phyloP scores from a whole-genome alignment of 2,888 invertebrate species.

The Stegana nigrithorax region DNA sequence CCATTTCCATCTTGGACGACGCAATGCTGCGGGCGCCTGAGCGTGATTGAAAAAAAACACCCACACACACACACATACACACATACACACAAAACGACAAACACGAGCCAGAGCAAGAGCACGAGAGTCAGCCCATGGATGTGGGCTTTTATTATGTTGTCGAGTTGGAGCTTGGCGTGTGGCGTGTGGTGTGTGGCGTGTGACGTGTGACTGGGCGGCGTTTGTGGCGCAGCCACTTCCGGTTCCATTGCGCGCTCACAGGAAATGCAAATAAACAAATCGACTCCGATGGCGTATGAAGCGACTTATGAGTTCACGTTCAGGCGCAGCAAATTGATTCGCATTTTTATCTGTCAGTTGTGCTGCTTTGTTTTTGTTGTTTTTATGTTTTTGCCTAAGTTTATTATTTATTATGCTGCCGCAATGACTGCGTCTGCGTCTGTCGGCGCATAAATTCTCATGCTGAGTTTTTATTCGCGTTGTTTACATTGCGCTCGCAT shows the following conservation, averaged over 20 bases:
- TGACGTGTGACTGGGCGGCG: background rate
- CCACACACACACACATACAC: too few species aligned
- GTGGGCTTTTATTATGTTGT: background rate
- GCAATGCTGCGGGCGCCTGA: too few species aligned
- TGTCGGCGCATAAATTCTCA: background rate
- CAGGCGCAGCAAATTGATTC: too few species aligned
- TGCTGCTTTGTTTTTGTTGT: too few species aligned
- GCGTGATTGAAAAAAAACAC: too few species aligned
- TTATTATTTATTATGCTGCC: too few species aligned
- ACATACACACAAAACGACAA: background rate
- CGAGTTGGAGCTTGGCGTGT: background rate
- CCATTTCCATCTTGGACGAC: too few species aligned
- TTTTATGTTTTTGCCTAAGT: too few species aligned
- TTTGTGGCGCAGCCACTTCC: constrained; percentile 34
- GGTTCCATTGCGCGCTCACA: constrained; percentile 33
- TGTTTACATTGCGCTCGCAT: too few species aligned
- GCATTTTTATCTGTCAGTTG: too few species aligned
- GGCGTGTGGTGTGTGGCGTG: background rate
- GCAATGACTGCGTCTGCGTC: too few species aligned
- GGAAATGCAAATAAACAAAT: constrained; percentile 59
- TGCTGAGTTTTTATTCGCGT: too few species aligned
- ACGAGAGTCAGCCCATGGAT: background rate
- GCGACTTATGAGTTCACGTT: background rate
- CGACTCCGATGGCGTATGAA: background rate
- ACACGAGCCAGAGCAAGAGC: background rate